These are phyloP conservation scores for Pempheris klunzingeri DNA, from an alignment of 2,797 vertebrate genomes.

Conservation along the genomic window DNA sequence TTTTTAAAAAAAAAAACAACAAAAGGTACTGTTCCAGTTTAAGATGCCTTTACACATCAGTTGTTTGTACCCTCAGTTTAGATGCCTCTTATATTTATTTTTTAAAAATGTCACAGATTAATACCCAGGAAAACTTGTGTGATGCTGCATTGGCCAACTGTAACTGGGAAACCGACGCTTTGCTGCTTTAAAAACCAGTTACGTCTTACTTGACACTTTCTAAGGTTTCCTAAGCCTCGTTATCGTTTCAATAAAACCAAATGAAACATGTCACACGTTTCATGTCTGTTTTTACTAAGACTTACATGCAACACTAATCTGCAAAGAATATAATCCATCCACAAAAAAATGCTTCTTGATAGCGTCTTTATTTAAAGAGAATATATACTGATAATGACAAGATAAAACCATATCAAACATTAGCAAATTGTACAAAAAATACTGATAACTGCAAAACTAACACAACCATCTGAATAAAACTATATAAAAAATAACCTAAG, in stretches of 20 bases:
- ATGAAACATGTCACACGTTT: constrained; percentile 11
- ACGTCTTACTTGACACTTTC: constrained; percentile 27
- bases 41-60: constrained; percentile 18
- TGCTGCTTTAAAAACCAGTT: constrained; percentile 52
- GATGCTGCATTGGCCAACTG: constrained; percentile 35
- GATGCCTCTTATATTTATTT: constrained; percentile 48
- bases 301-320: neutral
- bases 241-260: constrained; percentile 69
- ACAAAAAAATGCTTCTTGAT: neutral
- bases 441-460: neutral
- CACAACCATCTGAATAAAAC: constrained; percentile 5
- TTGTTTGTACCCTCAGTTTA: constrained; percentile 44
- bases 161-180: constrained; percentile 45
- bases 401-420: constrained; percentile 39
- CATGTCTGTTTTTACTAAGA: neutral
- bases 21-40: constrained; percentile 46
- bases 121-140: constrained; percentile 27
- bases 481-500: neutral
- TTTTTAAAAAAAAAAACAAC: neutral
- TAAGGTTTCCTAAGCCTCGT: constrained; percentile 33
- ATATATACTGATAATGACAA: neutral
- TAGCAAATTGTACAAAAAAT: constrained; percentile 35
- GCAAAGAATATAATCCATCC: neutral
- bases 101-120: constrained; percentile 46
- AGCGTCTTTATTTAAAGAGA: constrained; percentile 56